Conservation (phyloP, 2,888 invertebrate genomes). For the Villa cingulata region DNA sequence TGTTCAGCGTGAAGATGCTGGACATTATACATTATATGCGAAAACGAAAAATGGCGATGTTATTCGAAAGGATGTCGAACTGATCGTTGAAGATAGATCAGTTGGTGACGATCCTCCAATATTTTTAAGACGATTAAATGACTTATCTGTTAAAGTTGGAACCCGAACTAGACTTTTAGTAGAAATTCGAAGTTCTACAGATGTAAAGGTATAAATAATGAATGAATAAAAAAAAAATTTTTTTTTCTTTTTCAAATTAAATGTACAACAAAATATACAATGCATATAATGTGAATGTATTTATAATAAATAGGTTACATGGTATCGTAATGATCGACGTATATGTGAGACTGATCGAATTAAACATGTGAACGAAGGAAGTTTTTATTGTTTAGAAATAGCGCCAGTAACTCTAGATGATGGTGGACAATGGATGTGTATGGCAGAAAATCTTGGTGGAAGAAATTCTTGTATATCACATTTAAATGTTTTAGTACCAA, state of each 20-base stretch:
- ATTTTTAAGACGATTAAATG: conserved; percentile 70
- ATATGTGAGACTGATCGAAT: conserved; percentile 63
- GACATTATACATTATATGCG: conserved; percentile 60
- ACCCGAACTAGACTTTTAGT: conserved; percentile 72
- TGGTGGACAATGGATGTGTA: conserved; percentile 73
- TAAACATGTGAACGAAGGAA: conserved; percentile 66
- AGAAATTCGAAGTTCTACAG: conserved; percentile 66
- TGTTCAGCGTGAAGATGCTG: conserved; percentile 55
- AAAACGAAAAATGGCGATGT: conserved; percentile 42
- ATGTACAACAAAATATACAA: neutral
- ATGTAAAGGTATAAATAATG: conserved; percentile 53
- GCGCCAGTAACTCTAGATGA: conserved; percentile 70
- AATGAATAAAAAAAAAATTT: neutral
- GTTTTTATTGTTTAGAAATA: conserved; percentile 72
- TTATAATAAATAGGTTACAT: conserved; percentile 51
- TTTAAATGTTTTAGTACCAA: conserved; percentile 71
- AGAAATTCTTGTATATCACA: conserved; percentile 62
- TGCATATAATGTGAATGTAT: neutral
- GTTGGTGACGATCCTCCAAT: conserved; percentile 62
- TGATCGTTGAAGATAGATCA: conserved; percentile 44
- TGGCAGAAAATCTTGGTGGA: conserved; percentile 63
- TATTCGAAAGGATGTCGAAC: conserved; percentile 41
- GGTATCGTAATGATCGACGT: conserved; percentile 71
- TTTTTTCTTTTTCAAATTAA: neutral
- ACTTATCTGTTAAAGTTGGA: conserved; percentile 81